Base-by-base conservation (phyloP, 2,113 vertebrate genomes). In the Microcebus jonahi region DNA sequence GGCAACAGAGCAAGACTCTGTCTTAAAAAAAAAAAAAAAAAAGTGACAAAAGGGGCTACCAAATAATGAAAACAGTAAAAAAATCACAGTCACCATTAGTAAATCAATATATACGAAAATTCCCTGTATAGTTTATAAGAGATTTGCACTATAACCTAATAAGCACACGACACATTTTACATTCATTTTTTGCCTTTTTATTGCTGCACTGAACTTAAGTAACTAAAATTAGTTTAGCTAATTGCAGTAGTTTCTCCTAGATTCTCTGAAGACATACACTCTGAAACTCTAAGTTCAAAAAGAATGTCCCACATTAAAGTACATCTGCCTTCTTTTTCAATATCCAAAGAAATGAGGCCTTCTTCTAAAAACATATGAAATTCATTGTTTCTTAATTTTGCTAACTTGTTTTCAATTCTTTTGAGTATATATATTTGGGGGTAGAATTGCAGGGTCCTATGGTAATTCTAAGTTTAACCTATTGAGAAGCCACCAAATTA, bases 301-400 rank as follows among this genome's bases (percentile, higher is more conserved):
- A 90, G 39, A 73, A 89, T 53, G 11, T n/a, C 17, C 23, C 45
- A 61, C 48, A 67, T 84, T 76, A 86, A 86, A 90, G 67, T 68
- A 12, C 27, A 73, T 17, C 23, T 36, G 67, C 17, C 45, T 55
- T 86, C 27, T 87, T 85, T 90, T 85, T 63, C 50, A 57, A 83
- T 21, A 57, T 55, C 53, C 20, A 68, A 68, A 83, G 3, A 27
- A 93, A 10, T 84, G 75, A 90, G 50, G 17, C 57, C 79, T 77
- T 88, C 45, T 31, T 53, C 36, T 61, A 87, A 34, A 73, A 77
- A 91, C 29, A 45, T 55, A 77, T 67, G 25, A 88, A 94, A 27
- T 65, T 31, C 61, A 75, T 10, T 84, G 15, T 65, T 93, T 96
- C 57, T 93, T 92, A 87, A 80, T 88, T 90, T 77, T 89, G 95